These are phyloP conservation scores for Brachyopa scutellaris DNA, from an alignment of 2,888 invertebrate species.

Conservation along the genomic window DNA sequence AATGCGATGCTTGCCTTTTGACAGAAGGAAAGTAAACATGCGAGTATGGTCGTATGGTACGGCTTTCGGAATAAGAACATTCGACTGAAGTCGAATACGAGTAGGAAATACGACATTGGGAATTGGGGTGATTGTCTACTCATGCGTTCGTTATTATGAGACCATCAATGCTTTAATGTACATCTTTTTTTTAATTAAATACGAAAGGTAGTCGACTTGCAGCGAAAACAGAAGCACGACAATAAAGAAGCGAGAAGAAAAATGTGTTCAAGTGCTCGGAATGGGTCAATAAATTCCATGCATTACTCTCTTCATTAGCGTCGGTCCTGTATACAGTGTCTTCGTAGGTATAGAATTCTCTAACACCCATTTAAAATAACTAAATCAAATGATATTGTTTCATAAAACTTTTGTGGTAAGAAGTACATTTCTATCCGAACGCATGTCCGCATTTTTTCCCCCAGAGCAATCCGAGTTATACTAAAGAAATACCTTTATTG, in stretches of 20 bases:
- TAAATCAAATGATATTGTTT: conserved; percentile 38
- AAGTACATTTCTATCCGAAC: neutral
- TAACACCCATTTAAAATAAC: neutral
- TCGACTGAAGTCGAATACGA: too few species aligned
- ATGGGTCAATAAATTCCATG: neutral
- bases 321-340: too few species aligned
- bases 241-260: neutral
- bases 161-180: conserved; percentile 1
- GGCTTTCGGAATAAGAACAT: too few species aligned
- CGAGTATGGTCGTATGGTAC: too few species aligned
- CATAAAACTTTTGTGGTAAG: conserved; percentile 28
- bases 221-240: neutral
- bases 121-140: too few species aligned
- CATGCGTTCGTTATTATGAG: conserved; percentile 12
- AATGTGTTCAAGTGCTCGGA: neutral
- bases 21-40: too few species aligned
- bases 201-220: neutral
- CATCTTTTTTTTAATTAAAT: neutral
- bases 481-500: neutral
- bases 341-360: too few species aligned
- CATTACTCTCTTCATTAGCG: too few species aligned
- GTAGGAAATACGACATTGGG: too few species aligned
- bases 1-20: too few species aligned
- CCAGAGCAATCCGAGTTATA: neutral
- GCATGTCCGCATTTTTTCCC: neutral